These are phyloP conservation scores for Mormyrus iriodes DNA, from an alignment of 2,113 vertebrate genomes.

Conservation along the genomic window DNA sequence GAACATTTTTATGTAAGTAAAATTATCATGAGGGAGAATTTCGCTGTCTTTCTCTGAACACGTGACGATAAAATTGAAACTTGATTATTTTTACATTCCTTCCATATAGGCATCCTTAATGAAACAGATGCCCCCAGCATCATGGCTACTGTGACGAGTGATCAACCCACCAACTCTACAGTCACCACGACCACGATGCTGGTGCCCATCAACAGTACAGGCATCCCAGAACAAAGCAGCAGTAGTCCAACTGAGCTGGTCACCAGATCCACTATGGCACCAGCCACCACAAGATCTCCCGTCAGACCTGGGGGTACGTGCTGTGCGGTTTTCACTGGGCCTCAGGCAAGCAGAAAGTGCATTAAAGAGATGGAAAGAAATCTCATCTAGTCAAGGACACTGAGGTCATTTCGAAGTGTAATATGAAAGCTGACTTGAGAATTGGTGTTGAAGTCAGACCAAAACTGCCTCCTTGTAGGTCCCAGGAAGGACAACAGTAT, in stretches of 20 bases:
- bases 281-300: neutral
- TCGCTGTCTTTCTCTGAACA: neutral
- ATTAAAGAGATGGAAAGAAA: neutral
- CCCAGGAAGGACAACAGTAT: neutral
- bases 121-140: neutral
- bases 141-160: neutral
- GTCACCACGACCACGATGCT: neutral
- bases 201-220: neutral
- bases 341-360: neutral
- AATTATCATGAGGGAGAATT: neutral
- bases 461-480: neutral
- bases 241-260: neutral
- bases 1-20: neutral
- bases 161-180: neutral
- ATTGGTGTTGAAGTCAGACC: neutral
- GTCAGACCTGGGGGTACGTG: constrained; percentile 8
- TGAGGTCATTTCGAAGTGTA: neutral
- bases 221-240: neutral
- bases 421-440: neutral
- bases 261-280: neutral
- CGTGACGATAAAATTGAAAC: neutral
- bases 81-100: neutral
- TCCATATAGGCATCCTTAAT: no score
- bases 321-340: no score
- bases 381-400: neutral